phyloP scores from a whole-genome alignment of 1,140 invertebrate species.

The Caligus rogercresseyi region DNA sequence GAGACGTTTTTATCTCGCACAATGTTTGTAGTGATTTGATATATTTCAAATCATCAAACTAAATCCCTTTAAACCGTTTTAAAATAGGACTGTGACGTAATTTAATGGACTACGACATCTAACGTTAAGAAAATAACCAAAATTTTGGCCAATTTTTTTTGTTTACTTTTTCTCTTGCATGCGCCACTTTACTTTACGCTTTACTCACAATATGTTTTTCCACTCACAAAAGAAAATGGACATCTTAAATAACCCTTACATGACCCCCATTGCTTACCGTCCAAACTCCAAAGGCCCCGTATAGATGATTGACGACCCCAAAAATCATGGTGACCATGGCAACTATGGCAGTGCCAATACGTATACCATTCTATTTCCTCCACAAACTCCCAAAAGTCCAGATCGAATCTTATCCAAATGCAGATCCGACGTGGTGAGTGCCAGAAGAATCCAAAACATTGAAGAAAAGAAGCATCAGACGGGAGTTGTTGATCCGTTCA shows the following conservation, averaged over 20 bases:
- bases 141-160: no score
- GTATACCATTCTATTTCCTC: constrained; percentile 6
- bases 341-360: not conserved
- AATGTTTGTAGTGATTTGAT: no score
- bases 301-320: not conserved
- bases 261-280: not conserved
- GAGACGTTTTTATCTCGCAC: no score
- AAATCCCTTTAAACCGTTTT: no score
- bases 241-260: not conserved
- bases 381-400: constrained; percentile 8
- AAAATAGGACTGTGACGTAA: no score
- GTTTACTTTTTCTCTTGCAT: no score
- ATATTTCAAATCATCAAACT: no score
- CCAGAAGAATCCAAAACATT: not conserved
- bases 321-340: constrained; percentile 2
- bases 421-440: not conserved
- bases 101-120: no score
- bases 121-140: no score
- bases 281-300: not conserved
- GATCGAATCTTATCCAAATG: constrained; percentile 3
- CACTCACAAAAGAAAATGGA: no score
- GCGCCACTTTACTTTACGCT: no score
- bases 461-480: not conserved
- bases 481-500: not conserved
- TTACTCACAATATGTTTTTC: no score